Percentiles rank a stretch among this genome's conserved stretches.
These are phyloP conservation scores for Melanotaenia pygmaea DNA, from an alignment of 2,797 vertebrate species.

Conservation along the genomic window DNA sequence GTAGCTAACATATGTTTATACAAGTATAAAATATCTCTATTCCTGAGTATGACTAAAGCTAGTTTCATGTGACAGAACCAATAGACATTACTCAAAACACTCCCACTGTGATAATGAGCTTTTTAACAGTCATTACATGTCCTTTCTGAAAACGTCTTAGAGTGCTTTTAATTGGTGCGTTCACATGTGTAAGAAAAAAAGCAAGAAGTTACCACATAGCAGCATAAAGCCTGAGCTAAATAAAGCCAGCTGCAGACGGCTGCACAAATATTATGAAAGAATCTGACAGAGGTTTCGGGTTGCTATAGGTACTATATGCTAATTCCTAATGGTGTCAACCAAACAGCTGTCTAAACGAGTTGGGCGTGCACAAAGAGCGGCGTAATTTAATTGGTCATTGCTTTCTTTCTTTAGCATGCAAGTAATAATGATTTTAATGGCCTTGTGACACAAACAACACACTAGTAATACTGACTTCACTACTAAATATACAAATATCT, in stretches of 20 bases:
- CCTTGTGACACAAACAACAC: not conserved
- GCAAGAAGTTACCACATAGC: slow-evolving; percentile 68
- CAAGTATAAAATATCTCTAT: not conserved
- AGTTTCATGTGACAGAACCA: not conserved
- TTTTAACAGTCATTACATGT: slow-evolving; percentile 22
- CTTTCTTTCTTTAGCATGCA: slow-evolving; percentile 70
- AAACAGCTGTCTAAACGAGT: slow-evolving; percentile 44
- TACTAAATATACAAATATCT: not conserved
- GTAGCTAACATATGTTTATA: slow-evolving; percentile 4
- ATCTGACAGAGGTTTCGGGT: slow-evolving; percentile 85
- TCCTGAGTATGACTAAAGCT: slow-evolving; percentile 13
- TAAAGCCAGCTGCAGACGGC: slow-evolving; percentile 76
- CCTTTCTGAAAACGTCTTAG: slow-evolving; percentile 17
- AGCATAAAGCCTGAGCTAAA: slow-evolving; percentile 74
- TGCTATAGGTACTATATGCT: slow-evolving; percentile 88
- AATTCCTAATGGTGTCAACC: slow-evolving; percentile 83
- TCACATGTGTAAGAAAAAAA: slow-evolving; percentile 56
- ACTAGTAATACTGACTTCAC: not conserved
- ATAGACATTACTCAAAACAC: slow-evolving; percentile 20
- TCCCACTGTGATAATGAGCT: slow-evolving; percentile 37
- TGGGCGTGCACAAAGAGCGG: slow-evolving; percentile 56
- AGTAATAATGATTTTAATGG: slow-evolving; percentile 31
- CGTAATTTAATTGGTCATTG: slow-evolving; percentile 67
- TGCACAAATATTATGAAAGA: slow-evolving; percentile 86
- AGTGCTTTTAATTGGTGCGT: slow-evolving; percentile 42